These are phyloP conservation scores for Crax fasciolata DNA, from an alignment of 2,797 vertebrate species.

Conservation along the genomic window DNA sequence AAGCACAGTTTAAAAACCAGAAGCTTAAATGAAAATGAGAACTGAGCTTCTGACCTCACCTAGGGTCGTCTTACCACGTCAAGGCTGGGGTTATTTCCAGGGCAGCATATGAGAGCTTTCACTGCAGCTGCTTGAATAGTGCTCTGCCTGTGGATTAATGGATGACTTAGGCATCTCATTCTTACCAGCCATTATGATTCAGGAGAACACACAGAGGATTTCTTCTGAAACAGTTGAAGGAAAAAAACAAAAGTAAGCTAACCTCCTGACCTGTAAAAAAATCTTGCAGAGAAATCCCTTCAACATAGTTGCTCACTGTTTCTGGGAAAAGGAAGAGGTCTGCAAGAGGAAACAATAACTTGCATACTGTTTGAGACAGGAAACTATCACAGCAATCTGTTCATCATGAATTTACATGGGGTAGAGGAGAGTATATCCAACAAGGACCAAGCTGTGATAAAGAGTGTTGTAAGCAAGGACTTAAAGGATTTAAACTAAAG, in stretches of 20 bases:
- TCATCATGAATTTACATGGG: not conserved
- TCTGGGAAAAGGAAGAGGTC: constrained; percentile 28
- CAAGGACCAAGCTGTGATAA: not conserved
- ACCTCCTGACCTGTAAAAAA: constrained; percentile 56
- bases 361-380: not conserved
- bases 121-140: constrained; percentile 28
- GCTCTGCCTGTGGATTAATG: constrained; percentile 53
- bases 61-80: constrained; percentile 28
- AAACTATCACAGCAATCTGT: not conserved
- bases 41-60: constrained; percentile 48
- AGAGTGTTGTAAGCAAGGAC: not conserved
- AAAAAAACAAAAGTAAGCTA: constrained; percentile 48
- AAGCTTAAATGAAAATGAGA: constrained; percentile 58
- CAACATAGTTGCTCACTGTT: not conserved
- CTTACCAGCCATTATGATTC: constrained; percentile 28
- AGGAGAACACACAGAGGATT: not conserved
- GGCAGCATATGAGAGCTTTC: constrained; percentile 61
- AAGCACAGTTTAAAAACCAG: constrained; percentile 3
- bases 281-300: not conserved
- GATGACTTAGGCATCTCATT: constrained; percentile 38
- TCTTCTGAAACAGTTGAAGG: constrained; percentile 5
- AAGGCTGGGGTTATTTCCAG: constrained; percentile 57
- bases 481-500: not conserved
- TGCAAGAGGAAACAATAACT: not conserved
- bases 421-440: not conserved